These are phyloP conservation scores for Melitaea athalia DNA, from an alignment of 2,888 invertebrate species.

Conservation along the genomic window DNA sequence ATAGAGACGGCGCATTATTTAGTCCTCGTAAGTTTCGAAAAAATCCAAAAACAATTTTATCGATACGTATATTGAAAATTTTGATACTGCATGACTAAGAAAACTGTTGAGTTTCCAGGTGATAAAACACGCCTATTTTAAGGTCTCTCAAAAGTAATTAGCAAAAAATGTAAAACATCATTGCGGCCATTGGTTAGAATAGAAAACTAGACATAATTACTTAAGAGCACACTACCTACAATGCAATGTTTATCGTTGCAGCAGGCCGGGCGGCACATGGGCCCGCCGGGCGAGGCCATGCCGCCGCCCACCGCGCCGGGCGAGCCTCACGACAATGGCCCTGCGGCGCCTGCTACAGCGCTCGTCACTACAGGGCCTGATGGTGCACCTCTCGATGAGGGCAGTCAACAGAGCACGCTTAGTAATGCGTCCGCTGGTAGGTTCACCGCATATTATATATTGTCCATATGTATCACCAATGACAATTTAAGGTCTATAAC, in stretches of 20 bases:
- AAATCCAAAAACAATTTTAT: background rate
- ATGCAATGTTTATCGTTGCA: constrained; percentile 46
- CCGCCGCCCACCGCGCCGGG: constrained; percentile 83
- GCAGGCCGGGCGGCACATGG: constrained; percentile 83
- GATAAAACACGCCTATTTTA: no score
- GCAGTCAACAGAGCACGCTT: constrained; percentile 95
- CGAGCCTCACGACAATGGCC: constrained; percentile 86
- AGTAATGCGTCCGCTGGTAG: constrained; percentile 95
- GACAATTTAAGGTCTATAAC: no score
- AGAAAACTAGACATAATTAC: no score
- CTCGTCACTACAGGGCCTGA: constrained; percentile 95
- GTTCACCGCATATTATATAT: background rate
- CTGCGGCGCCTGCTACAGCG: constrained; percentile 89
- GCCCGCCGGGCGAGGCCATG: constrained; percentile 78
- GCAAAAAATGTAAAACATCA: background rate
- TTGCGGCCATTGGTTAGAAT: no score
- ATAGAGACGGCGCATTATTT: background rate
- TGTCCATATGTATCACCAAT: no score
- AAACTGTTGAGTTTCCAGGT: no score
- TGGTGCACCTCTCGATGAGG: constrained; percentile 93
- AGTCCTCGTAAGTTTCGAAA: background rate
- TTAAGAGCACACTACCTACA: no score
- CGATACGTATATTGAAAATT: no score
- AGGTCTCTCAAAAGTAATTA: no score
- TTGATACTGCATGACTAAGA: no score